Evolutionary conservation across 2,888 invertebrate species (phyloP).

Genomic region (Chorisops tibialis): DNA sequence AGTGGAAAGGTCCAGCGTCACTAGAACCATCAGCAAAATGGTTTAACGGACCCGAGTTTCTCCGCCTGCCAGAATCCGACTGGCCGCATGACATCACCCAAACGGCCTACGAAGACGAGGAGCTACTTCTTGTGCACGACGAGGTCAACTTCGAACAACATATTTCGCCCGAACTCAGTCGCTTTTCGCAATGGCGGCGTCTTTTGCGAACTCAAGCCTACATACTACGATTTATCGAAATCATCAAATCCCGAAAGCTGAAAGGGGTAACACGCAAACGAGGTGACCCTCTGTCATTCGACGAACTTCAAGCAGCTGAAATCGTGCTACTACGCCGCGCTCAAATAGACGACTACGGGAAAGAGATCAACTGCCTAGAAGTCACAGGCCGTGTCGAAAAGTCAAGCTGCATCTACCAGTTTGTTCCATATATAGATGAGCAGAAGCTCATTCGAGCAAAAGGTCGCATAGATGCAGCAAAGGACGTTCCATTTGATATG

Average conservation of each 20-base stretch:
- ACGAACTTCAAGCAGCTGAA: not conserved
- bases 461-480: constrained; percentile 1
- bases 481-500: not conserved
- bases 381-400: not conserved
- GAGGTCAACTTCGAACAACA: not conserved
- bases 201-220: constrained; percentile 11
- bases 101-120: not conserved
- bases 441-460: not conserved
- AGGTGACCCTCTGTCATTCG: no score
- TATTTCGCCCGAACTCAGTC: not conserved
- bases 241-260: not conserved
- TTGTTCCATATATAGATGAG: not conserved
- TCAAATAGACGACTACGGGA: not conserved
- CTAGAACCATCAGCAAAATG: not conserved
- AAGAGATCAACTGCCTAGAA: not conserved
- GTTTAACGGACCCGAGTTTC: not conserved
- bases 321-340: not conserved
- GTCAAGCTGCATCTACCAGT: not conserved
- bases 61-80: not conserved
- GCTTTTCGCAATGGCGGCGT: constrained; percentile 1
- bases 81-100: not conserved
- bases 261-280: no score
- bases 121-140: not conserved
- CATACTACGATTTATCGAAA: not conserved
- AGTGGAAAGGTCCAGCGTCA: not conserved